Percentiles rank a stretch among this genome's conserved stretches.
Conservation (phyloP, 2,113 vertebrate species). For the Lycaon pictus region DNA sequence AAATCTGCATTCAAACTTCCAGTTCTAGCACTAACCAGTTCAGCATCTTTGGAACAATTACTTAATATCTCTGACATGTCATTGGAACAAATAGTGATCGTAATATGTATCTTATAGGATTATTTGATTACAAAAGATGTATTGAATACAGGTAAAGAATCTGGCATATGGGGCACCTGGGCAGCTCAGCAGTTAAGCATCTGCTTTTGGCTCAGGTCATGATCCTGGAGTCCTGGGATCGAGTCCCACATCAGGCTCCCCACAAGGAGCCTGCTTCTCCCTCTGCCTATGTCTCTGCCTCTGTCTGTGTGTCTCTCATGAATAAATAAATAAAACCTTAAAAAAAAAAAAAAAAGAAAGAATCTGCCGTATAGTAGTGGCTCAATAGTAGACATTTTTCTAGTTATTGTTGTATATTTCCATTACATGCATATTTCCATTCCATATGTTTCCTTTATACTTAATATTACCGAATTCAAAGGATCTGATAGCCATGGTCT, state of each 20-base stretch:
- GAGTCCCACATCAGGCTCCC: no score
- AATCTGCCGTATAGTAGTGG: not conserved
- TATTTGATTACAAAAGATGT: not conserved
- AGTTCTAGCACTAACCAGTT: not conserved
- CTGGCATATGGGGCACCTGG: not conserved
- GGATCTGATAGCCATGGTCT: not conserved
- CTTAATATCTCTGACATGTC: not conserved
- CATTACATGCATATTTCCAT: conserved; percentile 20
- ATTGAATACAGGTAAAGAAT: not conserved
- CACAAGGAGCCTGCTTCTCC: no score
- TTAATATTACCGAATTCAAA: conserved; percentile 39
- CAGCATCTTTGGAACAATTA: conserved; percentile 6
- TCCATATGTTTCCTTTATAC: not conserved
- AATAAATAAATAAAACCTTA: no score
- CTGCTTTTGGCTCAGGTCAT: no score
- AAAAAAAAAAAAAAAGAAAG: not conserved
- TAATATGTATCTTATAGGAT: not conserved
- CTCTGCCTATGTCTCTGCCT: no score
- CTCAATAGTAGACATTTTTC: conserved; percentile 40
- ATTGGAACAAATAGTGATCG: not conserved
- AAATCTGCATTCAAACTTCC: not conserved
- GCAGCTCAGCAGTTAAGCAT: no score
- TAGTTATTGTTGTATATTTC: not conserved
- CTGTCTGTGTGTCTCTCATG: no score
- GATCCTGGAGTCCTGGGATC: no score